Evolutionary conservation across 2,113 vertebrate species (phyloP).

Genomic region (Ochotona princeps): DNA sequence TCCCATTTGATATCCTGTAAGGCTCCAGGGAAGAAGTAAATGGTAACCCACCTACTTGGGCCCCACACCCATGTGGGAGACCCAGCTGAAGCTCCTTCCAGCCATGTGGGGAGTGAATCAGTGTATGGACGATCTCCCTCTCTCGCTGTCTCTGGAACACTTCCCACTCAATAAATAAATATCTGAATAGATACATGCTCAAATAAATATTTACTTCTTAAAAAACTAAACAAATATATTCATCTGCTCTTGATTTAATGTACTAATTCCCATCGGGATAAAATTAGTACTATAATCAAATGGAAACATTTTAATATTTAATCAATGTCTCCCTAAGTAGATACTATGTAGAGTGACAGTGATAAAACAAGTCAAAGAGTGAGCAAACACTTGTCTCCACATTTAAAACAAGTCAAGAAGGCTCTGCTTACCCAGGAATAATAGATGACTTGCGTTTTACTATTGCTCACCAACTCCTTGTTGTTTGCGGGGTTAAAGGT

Average conservation of each 20-base stretch:
- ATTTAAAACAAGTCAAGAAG: neutral
- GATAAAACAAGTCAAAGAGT: neutral
- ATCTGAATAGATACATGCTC: neutral
- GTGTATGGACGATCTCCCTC: neutral
- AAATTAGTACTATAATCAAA: constrained; percentile 61
- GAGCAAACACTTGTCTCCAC: neutral
- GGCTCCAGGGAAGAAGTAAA: no score
- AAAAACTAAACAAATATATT: constrained; percentile 46
- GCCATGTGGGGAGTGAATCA: no score
- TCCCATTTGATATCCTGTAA: no score
- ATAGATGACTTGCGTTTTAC: constrained; percentile 89
- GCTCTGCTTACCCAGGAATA: constrained; percentile 90
- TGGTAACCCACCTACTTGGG: no score
- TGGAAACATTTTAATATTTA: constrained; percentile 43
- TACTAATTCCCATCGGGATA: constrained; percentile 40
- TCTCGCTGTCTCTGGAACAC: neutral
- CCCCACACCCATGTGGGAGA: no score
- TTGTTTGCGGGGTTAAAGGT: constrained; percentile 89
- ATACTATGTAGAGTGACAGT: neutral
- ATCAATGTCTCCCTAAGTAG: neutral
- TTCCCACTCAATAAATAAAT: no score
- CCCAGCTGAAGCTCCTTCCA: no score
- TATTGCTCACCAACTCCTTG: constrained; percentile 92
- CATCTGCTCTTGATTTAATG: constrained; percentile 42
- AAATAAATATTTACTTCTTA: constrained; percentile 40